Evolutionary conservation across 2,888 invertebrate genomes (phyloP).

Genomic region (Pyrgus malvae): DNA sequence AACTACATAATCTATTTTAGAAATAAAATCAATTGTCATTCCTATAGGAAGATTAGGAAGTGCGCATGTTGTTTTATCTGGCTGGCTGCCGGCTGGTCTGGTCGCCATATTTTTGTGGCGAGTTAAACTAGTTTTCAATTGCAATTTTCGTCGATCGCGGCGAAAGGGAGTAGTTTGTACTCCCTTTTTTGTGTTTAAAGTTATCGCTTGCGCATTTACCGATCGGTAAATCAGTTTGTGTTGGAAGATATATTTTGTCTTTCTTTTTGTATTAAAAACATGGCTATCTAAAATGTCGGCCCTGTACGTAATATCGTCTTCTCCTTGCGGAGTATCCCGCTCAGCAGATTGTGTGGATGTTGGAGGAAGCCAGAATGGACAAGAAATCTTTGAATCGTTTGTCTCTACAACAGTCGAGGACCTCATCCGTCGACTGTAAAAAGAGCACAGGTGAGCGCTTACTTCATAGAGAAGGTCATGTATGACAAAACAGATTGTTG

Average conservation of each 20-base stretch:
- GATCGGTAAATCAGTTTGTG: constrained; percentile 56
- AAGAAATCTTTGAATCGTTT: constrained; percentile 87
- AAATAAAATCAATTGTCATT: no score
- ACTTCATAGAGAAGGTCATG: constrained; percentile 43
- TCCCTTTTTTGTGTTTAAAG: constrained; percentile 74
- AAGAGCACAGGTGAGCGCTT: constrained; percentile 85
- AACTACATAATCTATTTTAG: constrained; percentile 13
- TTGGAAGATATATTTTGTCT: constrained; percentile 72
- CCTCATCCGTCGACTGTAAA: constrained; percentile 87
- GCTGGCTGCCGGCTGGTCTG: constrained; percentile 73
- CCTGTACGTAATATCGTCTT: constrained; percentile 84
- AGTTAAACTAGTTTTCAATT: constrained; percentile 67
- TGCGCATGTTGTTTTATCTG: constrained; percentile 65
- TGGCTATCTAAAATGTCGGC: constrained; percentile 92
- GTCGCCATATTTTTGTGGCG: constrained; percentile 87
- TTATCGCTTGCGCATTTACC: constrained; percentile 57
- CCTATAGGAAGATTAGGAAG: no score
- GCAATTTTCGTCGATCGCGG: constrained; percentile 84
- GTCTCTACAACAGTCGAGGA: constrained; percentile 86
- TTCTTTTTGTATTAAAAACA: constrained; percentile 84
- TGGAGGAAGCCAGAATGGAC: constrained; percentile 86
- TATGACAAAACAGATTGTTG: no score
- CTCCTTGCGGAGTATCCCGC: constrained; percentile 88
- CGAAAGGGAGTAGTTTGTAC: constrained; percentile 85
- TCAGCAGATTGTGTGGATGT: constrained; percentile 77